Conservation (phyloP, 2,888 invertebrate species). For the Lysandra bellargus region DNA sequence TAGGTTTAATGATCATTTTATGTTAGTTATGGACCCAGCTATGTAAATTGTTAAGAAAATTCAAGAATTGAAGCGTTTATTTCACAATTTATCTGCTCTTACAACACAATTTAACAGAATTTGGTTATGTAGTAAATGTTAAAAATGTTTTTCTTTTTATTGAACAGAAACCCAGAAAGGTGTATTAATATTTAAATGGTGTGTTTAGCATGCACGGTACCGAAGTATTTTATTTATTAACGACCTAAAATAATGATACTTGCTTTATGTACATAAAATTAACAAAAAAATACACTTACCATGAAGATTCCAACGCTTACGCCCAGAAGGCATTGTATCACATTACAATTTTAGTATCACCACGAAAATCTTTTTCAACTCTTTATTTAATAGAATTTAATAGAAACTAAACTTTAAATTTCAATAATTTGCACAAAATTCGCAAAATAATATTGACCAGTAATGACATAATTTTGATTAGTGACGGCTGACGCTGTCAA, state of each 20-base stretch:
- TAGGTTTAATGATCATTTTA: neutral
- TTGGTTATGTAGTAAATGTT: neutral
- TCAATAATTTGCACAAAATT: neutral
- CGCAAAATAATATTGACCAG: neutral
- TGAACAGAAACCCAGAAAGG: neutral
- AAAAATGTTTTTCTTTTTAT: neutral
- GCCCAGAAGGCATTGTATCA: constrained; percentile 79
- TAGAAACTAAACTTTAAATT: neutral
- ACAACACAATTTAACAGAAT: neutral
- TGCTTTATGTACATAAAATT: constrained; percentile 2
- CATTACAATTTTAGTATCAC: constrained; percentile 9
- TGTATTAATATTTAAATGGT: neutral
- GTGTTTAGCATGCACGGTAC: neutral
- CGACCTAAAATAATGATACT: constrained; percentile 25
- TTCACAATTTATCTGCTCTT: neutral
- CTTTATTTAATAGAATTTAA: neutral
- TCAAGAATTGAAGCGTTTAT: neutral
- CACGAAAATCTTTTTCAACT: neutral
- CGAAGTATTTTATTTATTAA: neutral
- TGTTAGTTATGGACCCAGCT: neutral
- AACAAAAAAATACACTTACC: constrained; percentile 70
- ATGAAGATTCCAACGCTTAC: constrained; percentile 89
- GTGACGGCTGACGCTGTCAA: constrained; percentile 13
- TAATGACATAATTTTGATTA: neutral
- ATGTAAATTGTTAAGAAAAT: neutral